These are phyloP conservation scores for Hycleus phaleratus DNA, from an alignment of 1,140 invertebrate genomes.

Conservation along the genomic window DNA sequence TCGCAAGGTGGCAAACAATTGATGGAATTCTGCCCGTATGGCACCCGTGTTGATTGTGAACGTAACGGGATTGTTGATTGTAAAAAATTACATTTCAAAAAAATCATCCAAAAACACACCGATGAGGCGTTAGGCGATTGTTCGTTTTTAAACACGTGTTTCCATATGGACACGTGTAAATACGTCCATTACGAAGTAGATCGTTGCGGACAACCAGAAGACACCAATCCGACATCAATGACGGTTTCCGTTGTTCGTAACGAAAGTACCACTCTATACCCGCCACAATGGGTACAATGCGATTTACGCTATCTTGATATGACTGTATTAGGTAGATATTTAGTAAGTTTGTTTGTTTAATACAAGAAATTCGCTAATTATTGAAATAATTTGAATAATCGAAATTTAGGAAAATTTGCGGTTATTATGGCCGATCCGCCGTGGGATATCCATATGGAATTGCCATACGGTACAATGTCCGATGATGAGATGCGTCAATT, in stretches of 20 bases:
- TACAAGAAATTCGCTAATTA: background rate
- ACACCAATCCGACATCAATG: conserved; percentile 16
- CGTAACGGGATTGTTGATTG: conserved; percentile 57
- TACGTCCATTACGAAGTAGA: conserved; percentile 95
- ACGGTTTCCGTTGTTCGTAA: conserved; percentile 30
- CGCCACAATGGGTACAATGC: conserved; percentile 95
- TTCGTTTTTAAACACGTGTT: conserved; percentile 96
- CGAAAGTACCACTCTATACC: conserved; percentile 65
- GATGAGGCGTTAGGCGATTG: conserved; percentile 95
- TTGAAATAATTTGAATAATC: background rate
- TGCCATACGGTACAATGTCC: conserved; percentile 98
- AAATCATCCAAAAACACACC: conserved; percentile 95
- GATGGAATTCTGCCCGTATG: conserved; percentile 94
- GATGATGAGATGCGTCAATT: conserved; percentile 97
- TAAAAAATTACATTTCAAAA: conserved; percentile 91
- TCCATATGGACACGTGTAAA: conserved; percentile 98
- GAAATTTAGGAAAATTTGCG: conserved; percentile 67
- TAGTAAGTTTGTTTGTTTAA: background rate
- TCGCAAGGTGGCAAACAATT: conserved; percentile 92
- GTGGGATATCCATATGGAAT: conserved; percentile 98
- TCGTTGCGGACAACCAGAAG: conserved; percentile 36
- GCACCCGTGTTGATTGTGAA: conserved; percentile 83
- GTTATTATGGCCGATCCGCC: conserved; percentile 95
- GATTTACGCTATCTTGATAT: conserved; percentile 93
- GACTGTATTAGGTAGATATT: conserved; percentile 72